Percentiles rank a stretch among this genome's conserved stretches.
Conservation (phyloP, 2,888 invertebrate genomes). For the Agonopterix alstromeriana region DNA sequence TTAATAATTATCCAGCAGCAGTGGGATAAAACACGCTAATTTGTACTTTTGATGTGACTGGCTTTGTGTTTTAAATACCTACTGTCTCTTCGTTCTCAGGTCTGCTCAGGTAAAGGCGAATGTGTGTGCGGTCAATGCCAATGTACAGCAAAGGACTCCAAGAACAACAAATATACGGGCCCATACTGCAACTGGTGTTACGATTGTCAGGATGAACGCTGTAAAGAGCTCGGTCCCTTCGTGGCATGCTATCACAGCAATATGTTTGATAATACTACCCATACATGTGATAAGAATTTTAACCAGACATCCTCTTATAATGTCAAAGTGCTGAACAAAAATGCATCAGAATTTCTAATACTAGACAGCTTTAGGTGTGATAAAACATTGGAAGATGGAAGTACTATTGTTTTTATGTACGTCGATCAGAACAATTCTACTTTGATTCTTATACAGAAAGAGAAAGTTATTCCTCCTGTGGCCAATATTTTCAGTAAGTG, state of each 20-base stretch:
- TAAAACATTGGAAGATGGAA: constrained; percentile 29
- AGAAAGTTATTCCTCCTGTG: constrained; percentile 33
- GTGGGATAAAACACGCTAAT: too few relatives aligned
- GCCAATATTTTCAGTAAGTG: constrained; percentile 48
- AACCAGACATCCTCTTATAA: constrained; percentile 21
- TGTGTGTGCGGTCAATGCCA: constrained; percentile 84
- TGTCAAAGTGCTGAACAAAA: constrained; percentile 28
- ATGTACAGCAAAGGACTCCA: constrained; percentile 59
- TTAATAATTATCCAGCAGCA: too few relatives aligned
- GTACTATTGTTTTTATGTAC: constrained; percentile 42
- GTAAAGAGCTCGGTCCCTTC: constrained; percentile 82
- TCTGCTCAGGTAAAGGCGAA: constrained; percentile 73
- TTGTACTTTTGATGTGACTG: too few relatives aligned
- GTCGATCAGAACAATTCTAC: constrained; percentile 23
- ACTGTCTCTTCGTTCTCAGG: constrained; percentile 20
- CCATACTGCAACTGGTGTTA: constrained; percentile 85
- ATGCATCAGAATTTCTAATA: constrained; percentile 21
- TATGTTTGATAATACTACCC: constrained; percentile 7
- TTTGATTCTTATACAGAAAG: constrained; percentile 43
- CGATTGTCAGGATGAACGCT: constrained; percentile 80
- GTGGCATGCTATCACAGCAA: constrained; percentile 76
- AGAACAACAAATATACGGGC: constrained; percentile 66
- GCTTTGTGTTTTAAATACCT: too few relatives aligned
- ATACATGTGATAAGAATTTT: constrained; percentile 28
- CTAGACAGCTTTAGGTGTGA: constrained; percentile 36